A percentile compares a stretch with the other conserved stretches of the same genome.
These are phyloP conservation scores for Chondrosia reniformis DNA, from an alignment of 37 sponge, comb jelly and placozoan genomes.

Conservation along the genomic window DNA sequence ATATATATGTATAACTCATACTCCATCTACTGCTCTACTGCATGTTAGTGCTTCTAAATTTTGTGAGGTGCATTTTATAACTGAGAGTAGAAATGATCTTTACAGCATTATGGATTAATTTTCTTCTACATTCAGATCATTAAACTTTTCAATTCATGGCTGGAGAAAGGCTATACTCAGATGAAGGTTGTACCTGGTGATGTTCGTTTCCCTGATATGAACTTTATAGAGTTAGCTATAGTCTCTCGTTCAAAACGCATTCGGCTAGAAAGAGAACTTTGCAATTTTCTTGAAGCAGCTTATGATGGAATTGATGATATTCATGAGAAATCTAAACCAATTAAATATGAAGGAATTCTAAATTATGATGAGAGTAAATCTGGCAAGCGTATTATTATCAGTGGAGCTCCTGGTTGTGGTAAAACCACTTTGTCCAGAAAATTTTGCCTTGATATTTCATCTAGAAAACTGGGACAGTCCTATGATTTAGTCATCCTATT, in stretches of 20 bases:
- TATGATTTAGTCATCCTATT: neutral
- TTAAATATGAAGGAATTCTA: neutral
- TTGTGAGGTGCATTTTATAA: no score
- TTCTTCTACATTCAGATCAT: no score
- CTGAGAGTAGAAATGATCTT: no score
- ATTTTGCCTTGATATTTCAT: neutral
- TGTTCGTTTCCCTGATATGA: no score
- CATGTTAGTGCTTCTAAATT: no score
- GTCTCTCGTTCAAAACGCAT: neutral
- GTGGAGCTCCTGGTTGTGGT: slow-evolving; percentile 16
- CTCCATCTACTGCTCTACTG: no score
- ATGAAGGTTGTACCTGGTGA: no score
- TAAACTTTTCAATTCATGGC: no score
- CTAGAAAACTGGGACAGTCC: neutral
- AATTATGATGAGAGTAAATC: neutral
- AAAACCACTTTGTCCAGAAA: neutral
- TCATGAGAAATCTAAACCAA: neutral
- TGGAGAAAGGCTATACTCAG: no score
- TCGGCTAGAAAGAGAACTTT: neutral
- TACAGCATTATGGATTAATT: no score
- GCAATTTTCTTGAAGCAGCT: neutral
- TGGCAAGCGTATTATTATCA: neutral
- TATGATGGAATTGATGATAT: neutral
- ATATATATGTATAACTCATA: no score
- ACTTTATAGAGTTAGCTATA: neutral